Evolutionary conservation across 37 sponge, comb jelly and placozoan genomes (phyloP), one percentile per base, ranked within the genome.

Genomic region (Halisarca cf. caerulea): DNA sequence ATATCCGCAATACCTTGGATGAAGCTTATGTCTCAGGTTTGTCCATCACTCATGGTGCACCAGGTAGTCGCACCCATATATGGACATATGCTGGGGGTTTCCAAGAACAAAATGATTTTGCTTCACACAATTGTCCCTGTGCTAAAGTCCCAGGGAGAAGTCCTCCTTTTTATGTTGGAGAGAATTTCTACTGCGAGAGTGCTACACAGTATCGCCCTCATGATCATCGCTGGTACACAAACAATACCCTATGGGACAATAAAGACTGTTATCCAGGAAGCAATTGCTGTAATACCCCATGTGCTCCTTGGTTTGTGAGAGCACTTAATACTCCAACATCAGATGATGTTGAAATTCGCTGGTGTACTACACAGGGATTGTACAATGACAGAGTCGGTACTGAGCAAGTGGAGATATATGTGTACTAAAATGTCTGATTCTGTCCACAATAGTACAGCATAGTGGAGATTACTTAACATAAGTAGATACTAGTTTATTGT

Each of bases 301-400:
- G 17, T 1, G 69, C 69, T 68, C 69, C 69, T 8, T 68, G 81
- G 81, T 80, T 80, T 60, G n/a, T 20, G 37, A 80, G 61, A 37
- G 15, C 25, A 35, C 81, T 80, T 15, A 3, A n/a, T 7, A 2
- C 30, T 21, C 32, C 41, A 1, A 80, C 60, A 9, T 37, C 60
- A 6, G 60, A 58, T n/a, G 41, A 58, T 30, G 28, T 80, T 30
- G 81, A 80, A 59, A 34, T 80, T 17, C 58, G 81, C 58, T 47
- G 44, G 38, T 80, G 81, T 30, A 3, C 39, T 17, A 33, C n/a
- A 8, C 37, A 28, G 24, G 59, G 59, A n/a, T 24, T 58, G 9
- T 18, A 3, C 3, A 5, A 58, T 36, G 81, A 80, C 44, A 51
- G 34, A 27, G 59, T 58, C 20, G 54, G 20, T 23, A 59, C 53